phyloP scores from a whole-genome alignment of 2,888 invertebrate genomes.

The Caenorhabditis imperialis region DNA sequence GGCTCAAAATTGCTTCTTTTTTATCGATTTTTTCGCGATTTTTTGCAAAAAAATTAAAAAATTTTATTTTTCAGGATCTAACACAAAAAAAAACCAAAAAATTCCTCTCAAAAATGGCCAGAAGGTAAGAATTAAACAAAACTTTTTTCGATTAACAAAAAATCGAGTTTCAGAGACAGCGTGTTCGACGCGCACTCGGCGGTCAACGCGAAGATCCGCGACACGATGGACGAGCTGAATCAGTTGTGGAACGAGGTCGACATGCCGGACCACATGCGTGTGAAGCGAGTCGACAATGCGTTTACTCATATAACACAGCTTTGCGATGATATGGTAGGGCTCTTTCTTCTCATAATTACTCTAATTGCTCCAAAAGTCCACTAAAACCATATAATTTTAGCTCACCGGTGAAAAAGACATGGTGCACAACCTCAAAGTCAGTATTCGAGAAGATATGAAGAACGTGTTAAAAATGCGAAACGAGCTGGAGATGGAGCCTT shows the following conservation, averaged over 20 bases:
- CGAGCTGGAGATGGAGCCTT: constrained; percentile 38
- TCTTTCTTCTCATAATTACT: background rate
- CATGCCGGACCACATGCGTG: constrained; percentile 42
- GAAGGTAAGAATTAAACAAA: constrained; percentile 22
- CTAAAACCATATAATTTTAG: background rate
- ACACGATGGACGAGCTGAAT: constrained; percentile 46
- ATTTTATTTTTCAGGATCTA: background rate
- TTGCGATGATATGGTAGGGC: constrained; percentile 55
- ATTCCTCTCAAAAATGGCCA: constrained; percentile 34
- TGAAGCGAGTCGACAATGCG: constrained; percentile 47
- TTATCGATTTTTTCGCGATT: too few species aligned
- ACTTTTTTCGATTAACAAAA: background rate
- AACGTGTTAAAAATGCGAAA: constrained; percentile 34
- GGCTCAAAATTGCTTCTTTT: too few species aligned
- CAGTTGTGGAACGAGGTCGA: constrained; percentile 43
- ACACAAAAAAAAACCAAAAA: background rate
- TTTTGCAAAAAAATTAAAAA: too few species aligned
- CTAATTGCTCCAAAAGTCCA: background rate
- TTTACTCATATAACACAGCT: constrained; percentile 39
- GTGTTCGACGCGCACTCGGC: constrained; percentile 45
- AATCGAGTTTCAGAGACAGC: constrained; percentile 53
- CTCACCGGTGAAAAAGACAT: constrained; percentile 39
- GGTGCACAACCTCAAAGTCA: constrained; percentile 27
- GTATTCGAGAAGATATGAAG: constrained; percentile 26
- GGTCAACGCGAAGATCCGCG: constrained; percentile 44